phyloP scores from a whole-genome alignment of 1,140 invertebrate genomes.

The Megathymus violae region DNA sequence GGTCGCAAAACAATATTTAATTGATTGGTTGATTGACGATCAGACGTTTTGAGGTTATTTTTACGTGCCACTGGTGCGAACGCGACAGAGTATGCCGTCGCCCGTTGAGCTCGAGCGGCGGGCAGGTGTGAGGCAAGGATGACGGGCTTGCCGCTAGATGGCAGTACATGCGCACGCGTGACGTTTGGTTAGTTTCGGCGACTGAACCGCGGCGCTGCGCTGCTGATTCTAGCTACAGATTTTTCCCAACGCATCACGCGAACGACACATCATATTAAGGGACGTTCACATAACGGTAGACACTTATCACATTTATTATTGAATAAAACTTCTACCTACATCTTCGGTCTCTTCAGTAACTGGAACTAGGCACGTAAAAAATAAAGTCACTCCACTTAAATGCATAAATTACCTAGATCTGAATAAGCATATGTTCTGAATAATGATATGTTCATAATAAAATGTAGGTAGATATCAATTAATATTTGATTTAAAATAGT shows the following conservation, averaged over 20 bases:
- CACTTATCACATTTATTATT: conserved; percentile 6
- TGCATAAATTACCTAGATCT: too few species aligned
- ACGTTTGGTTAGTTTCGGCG: conserved; percentile 71
- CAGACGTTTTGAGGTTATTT: conserved; percentile 77
- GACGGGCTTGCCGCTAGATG: conserved; percentile 60
- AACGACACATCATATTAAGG: conserved; percentile 62
- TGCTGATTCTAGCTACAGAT: conserved; percentile 78
- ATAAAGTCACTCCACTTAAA: too few species aligned
- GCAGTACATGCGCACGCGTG: conserved; percentile 54
- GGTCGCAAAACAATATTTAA: conserved; percentile 64
- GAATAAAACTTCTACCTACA: too few species aligned
- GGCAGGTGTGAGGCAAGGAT: conserved; percentile 60
- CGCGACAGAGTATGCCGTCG: conserved; percentile 74
- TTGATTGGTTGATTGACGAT: conserved; percentile 63
- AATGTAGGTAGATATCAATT: too few species aligned
- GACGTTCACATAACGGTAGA: conserved; percentile 48
- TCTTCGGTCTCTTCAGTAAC: not conserved
- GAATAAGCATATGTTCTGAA: too few species aligned
- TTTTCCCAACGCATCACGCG: conserved; percentile 74
- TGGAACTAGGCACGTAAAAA: too few species aligned
- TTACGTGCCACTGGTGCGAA: conserved; percentile 78
- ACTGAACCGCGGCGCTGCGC: conserved; percentile 75
- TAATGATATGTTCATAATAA: too few species aligned
- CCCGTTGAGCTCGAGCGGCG: conserved; percentile 44
- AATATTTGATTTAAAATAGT: too few species aligned